Evolutionary conservation across 1,140 invertebrate genomes (phyloP).

Genomic region (Antheraea pernyi): DNA sequence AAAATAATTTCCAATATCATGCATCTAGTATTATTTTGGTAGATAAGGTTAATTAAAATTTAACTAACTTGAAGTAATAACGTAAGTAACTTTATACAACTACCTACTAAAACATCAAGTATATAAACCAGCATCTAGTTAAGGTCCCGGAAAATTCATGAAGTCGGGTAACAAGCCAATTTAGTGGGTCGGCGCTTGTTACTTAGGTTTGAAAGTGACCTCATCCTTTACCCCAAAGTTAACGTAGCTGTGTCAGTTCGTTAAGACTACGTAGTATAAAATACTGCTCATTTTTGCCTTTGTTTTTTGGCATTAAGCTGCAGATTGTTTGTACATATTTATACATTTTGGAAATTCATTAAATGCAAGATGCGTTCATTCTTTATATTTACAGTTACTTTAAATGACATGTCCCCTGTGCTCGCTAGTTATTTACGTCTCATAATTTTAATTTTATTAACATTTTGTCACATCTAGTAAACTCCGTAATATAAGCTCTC

Average conservation of each 20-base stretch:
- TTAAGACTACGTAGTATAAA: not conserved
- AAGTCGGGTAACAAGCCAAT: constrained; percentile 17
- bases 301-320: too few species aligned
- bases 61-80: not conserved
- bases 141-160: constrained; percentile 21
- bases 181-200: constrained; percentile 16
- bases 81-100: not conserved
- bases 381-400: too few species aligned
- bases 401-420: too few species aligned
- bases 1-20: too few species aligned
- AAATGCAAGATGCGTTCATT: too few species aligned
- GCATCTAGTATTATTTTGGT: not conserved
- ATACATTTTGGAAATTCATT: too few species aligned
- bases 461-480: too few species aligned
- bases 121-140: constrained; percentile 1
- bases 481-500: too few species aligned
- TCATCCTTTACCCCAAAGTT: not conserved
- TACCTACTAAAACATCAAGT: not conserved
- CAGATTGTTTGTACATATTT: too few species aligned
- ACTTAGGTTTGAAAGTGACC: constrained; percentile 9
- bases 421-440: too few species aligned
- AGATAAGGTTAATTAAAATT: not conserved
- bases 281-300: too few species aligned
- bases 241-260: not conserved
- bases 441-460: too few species aligned